Conservation (phyloP, 2,888 invertebrate species). For the Antheraea assamensis region DNA sequence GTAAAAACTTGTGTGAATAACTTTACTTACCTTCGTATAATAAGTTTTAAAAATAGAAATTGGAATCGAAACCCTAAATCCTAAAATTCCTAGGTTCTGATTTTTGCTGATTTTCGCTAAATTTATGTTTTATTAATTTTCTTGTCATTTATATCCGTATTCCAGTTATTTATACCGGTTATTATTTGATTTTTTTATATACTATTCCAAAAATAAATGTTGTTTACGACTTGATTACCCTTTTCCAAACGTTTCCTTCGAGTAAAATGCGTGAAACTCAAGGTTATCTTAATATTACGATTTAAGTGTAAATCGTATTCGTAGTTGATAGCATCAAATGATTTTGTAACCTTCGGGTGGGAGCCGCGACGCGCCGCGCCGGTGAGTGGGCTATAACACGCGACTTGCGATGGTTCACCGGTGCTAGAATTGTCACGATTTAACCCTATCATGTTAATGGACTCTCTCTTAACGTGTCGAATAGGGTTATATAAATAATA, state of each 20-base stretch:
- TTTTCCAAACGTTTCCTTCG: constrained; percentile 5
- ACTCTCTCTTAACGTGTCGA: constrained; percentile 23
- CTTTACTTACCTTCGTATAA: no score
- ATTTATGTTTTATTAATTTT: no score
- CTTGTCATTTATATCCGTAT: no score
- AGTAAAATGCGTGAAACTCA: constrained; percentile 27
- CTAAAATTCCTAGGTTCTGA: neutral
- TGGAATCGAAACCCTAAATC: neutral
- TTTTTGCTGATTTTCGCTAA: no score
- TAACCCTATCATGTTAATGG: constrained; percentile 35
- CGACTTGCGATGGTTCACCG: constrained; percentile 37
- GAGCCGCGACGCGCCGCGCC: constrained; percentile 7
- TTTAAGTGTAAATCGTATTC: constrained; percentile 45
- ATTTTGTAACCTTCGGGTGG: constrained; percentile 41
- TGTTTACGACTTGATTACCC: neutral
- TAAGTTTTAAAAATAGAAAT: no score
- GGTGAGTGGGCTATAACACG: constrained; percentile 51
- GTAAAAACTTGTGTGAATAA: neutral
- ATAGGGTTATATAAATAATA: neutral
- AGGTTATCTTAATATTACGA: constrained; percentile 41
- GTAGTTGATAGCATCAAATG: constrained; percentile 42
- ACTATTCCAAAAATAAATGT: neutral
- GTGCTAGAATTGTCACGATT: constrained; percentile 44
- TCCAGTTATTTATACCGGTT: neutral
- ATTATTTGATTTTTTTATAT: neutral